These are phyloP conservation scores for Meriones unguiculatus DNA, from an alignment of 2,113 vertebrate genomes.

Conservation along the genomic window DNA sequence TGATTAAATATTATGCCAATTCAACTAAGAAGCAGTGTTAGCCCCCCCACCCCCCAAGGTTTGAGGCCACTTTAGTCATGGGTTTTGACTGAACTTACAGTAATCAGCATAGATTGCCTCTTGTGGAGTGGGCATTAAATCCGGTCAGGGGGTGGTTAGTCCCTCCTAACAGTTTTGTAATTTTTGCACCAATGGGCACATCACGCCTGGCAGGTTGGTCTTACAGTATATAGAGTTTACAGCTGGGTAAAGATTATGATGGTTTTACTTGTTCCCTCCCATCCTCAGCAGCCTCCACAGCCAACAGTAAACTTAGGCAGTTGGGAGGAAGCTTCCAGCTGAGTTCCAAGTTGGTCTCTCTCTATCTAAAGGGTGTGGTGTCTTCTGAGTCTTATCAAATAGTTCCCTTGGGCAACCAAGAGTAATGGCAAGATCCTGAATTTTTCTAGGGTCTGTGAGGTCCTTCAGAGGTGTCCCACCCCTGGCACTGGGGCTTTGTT, in stretches of 20 bases:
- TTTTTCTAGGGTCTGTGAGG: not conserved
- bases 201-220: too few species aligned
- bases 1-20: not conserved
- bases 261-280: not conserved
- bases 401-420: not conserved
- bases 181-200: not conserved
- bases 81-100: not conserved
- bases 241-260: too few species aligned
- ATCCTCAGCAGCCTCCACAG: not conserved
- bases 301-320: too few species aligned
- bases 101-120: not conserved
- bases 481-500: not conserved
- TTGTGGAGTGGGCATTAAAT: not conserved
- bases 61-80: not conserved
- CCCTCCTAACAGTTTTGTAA: not conserved
- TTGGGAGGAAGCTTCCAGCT: not conserved
- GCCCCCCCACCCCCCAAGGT: fast-evolving
- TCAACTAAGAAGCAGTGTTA: too few species aligned
- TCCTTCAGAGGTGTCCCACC: not conserved
- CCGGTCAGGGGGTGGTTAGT: not conserved
- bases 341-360: not conserved
- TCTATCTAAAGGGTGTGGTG: not conserved
- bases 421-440: not conserved
- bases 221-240: not conserved
- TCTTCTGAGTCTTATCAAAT: not conserved